phyloP scores from a whole-genome alignment of 2,797 vertebrate species.

The Enteromius treurensis region DNA sequence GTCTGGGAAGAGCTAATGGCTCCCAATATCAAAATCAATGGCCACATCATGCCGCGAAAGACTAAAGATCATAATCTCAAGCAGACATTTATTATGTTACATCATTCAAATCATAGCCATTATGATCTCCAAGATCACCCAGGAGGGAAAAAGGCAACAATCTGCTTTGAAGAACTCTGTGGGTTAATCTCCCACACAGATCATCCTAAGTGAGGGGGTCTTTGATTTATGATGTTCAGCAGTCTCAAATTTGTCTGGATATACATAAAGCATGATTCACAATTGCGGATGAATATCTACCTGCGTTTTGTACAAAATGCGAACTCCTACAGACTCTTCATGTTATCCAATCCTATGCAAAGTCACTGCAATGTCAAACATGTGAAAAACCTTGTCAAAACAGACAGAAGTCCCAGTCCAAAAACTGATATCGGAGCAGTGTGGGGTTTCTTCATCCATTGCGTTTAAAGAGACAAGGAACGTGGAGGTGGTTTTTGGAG shows the following conservation, averaged over 20 bases:
- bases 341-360: conserved; percentile 45
- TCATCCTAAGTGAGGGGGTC: conserved; percentile 53
- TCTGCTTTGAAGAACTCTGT: conserved; percentile 55
- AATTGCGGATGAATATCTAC: conserved; percentile 53
- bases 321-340: conserved; percentile 57
- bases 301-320: conserved; percentile 52
- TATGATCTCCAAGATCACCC: conserved; percentile 38
- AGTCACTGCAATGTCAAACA: conserved; percentile 42
- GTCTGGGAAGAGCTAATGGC: conserved; percentile 15
- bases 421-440: conserved; percentile 22
- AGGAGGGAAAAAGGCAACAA: conserved; percentile 41
- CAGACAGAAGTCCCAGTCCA: conserved; percentile 11
- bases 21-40: conserved; percentile 40
- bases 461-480: conserved; percentile 32
- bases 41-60: conserved; percentile 36
- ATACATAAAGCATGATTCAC: conserved; percentile 62
- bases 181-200: conserved; percentile 42
- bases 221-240: conserved; percentile 57
- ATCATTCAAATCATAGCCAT: conserved; percentile 53
- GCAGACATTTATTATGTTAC: conserved; percentile 45
- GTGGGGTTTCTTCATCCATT: conserved; percentile 2
- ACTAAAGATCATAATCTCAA: conserved; percentile 54
- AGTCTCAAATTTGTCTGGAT: conserved; percentile 61
- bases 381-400: conserved; percentile 29
- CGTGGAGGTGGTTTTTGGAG: conserved; percentile 38